A percentile compares a stretch with the other conserved stretches of the same genome.
Evolutionary conservation across 1,140 invertebrate genomes (phyloP).

Genomic region (Laupala kohalensis): DNA sequence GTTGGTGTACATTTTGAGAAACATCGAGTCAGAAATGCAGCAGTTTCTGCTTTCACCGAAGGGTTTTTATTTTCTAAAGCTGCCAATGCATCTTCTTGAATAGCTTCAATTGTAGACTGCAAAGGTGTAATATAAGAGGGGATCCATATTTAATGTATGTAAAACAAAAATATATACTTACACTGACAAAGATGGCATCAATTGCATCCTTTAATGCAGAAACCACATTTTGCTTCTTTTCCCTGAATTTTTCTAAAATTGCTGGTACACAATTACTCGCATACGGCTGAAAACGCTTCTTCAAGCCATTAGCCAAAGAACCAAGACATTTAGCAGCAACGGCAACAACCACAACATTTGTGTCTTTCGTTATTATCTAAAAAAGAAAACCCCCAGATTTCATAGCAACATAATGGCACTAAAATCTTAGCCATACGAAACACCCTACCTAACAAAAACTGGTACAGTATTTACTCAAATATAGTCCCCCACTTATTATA

Average conservation of each 20-base stretch:
- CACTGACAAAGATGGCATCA: conserved; percentile 74
- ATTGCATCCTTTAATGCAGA: conserved; percentile 74
- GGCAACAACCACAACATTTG: conserved; percentile 87
- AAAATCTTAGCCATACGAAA: no score
- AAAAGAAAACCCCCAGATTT: conserved; percentile 22
- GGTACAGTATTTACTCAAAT: no score
- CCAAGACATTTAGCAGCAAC: conserved; percentile 74
- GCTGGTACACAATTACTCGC: conserved; percentile 63
- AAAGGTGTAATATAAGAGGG: conserved; percentile 4
- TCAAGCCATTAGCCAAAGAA: conserved; percentile 70
- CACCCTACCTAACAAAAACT: no score
- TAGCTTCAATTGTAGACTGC: conserved; percentile 71
- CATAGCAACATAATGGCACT: no score
- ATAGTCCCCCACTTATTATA: no score
- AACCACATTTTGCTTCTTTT: conserved; percentile 90
- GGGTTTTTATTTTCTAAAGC: conserved; percentile 93
- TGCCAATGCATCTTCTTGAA: conserved; percentile 71
- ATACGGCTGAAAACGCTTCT: conserved; percentile 78
- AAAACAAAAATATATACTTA: conserved; percentile 32
- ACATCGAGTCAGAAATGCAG: conserved; percentile 71
- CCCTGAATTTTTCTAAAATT: conserved; percentile 91
- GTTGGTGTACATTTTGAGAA: conserved; percentile 67
- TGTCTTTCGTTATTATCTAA: conserved; percentile 78
- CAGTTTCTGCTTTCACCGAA: conserved; percentile 82
- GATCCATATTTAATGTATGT: neutral